Evolutionary conservation across 2,797 vertebrate genomes (phyloP).

Genomic region (Cyclopterus lumpus): DNA sequence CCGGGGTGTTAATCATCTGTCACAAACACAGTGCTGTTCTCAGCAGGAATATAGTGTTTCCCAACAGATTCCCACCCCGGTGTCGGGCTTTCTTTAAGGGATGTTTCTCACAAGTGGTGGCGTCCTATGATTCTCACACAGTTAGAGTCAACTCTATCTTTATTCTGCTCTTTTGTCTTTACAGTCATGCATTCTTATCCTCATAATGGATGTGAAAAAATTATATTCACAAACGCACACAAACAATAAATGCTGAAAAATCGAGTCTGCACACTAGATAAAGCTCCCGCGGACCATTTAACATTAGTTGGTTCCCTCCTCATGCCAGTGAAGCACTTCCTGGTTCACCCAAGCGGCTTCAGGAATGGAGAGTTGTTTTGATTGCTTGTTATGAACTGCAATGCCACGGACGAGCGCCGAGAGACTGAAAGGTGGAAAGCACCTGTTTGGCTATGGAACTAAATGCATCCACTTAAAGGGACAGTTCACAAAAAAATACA

Average conservation of each 20-base stretch:
- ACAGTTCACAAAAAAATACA: too few species aligned
- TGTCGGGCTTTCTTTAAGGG: slow-evolving; percentile 28
- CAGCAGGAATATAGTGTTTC: slow-evolving; percentile 43
- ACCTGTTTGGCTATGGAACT: slow-evolving; percentile 13
- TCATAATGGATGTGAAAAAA: background rate
- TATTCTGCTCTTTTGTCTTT: background rate
- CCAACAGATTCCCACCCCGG: slow-evolving; percentile 24
- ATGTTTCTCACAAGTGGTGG: background rate
- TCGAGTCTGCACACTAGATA: background rate
- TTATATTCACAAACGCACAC: background rate
- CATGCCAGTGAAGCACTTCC: background rate
- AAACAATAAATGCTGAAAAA: background rate
- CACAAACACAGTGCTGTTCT: slow-evolving; percentile 52
- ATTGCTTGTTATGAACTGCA: slow-evolving; percentile 8
- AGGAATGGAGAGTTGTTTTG: background rate
- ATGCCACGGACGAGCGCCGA: slow-evolving; percentile 10
- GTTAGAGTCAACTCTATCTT: background rate
- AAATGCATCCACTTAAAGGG: too few species aligned
- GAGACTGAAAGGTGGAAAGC: slow-evolving; percentile 18
- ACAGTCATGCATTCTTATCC: background rate
- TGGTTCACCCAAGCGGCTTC: background rate
- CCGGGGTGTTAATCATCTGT: slow-evolving; percentile 51
- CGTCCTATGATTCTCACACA: slow-evolving; percentile 1
- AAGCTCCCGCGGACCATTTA: background rate
- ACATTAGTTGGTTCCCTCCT: background rate